phyloP scores from a whole-genome alignment of 2,797 vertebrate genomes.

The Neoniphon sammara region DNA sequence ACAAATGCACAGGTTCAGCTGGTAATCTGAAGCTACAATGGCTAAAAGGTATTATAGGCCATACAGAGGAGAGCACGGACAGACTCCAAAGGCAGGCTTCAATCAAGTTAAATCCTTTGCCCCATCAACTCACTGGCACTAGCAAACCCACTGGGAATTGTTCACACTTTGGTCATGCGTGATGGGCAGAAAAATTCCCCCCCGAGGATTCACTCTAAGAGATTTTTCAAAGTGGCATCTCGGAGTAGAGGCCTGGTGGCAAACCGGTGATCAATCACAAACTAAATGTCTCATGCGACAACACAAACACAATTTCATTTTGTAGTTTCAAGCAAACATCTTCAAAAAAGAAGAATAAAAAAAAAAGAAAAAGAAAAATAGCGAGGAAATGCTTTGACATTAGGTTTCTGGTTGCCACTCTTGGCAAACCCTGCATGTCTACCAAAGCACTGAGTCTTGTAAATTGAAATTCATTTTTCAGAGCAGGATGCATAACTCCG shows the following conservation, averaged over 20 bases:
- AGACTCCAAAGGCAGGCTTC: conserved; percentile 45
- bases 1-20: conserved; percentile 39
- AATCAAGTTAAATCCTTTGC: conserved; percentile 63
- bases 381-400: conserved; percentile 6
- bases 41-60: conserved; percentile 51
- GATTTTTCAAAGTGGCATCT: conserved; percentile 35
- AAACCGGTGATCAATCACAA: conserved; percentile 44
- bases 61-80: conserved; percentile 42
- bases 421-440: conserved; percentile 7
- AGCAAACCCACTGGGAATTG: conserved; percentile 49
- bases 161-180: conserved; percentile 37
- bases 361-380: neutral
- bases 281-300: conserved; percentile 39
- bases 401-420: conserved; percentile 2
- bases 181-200: conserved; percentile 44
- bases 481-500: neutral
- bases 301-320: conserved; percentile 31
- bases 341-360: neutral
- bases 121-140: conserved; percentile 52
- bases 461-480: conserved; percentile 18
- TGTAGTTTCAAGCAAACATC: conserved; percentile 27
- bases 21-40: conserved; percentile 47
- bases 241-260: conserved; percentile 32
- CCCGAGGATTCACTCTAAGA: conserved; percentile 21
- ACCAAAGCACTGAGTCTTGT: conserved; percentile 6